Conservation (phyloP, 1,140 invertebrate species). For the Helicoverpa armigera region DNA sequence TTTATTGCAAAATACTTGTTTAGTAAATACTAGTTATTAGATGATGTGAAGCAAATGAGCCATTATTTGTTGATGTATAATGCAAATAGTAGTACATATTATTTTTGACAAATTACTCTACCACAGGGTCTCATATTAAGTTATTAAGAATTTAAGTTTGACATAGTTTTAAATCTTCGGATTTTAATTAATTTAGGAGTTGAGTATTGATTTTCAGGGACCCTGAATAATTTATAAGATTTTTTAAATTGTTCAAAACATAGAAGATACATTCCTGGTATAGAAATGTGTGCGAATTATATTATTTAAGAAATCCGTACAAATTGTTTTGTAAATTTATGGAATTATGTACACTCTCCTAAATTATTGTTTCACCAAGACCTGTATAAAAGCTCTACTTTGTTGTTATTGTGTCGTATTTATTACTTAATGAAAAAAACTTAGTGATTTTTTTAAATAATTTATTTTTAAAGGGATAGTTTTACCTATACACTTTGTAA, state of each 20-base stretch:
- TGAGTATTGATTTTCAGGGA: conserved; percentile 20
- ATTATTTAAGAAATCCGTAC: conserved; percentile 15
- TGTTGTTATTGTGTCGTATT: conserved; percentile 79
- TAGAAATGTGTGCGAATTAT: conserved; percentile 36
- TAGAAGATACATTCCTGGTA: conserved; percentile 44
- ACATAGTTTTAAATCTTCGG: conserved; percentile 20
- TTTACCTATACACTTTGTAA: conserved; percentile 59
- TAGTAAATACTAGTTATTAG: conserved; percentile 18
- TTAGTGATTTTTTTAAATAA: conserved; percentile 80
- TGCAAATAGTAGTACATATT: conserved; percentile 30
- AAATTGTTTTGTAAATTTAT: conserved; percentile 19
- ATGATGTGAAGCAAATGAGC: conserved; percentile 14
- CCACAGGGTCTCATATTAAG: conserved; percentile 27
- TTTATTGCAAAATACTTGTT: conserved; percentile 32
- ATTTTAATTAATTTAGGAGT: conserved; percentile 11
- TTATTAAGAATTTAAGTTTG: conserved; percentile 24
- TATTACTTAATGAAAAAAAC: conserved; percentile 77
- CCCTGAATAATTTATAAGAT: conserved; percentile 37
- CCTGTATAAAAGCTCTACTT: conserved; percentile 65
- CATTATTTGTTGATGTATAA: conserved; percentile 28
- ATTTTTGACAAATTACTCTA: conserved; percentile 30
- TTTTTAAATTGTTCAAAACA: conserved; percentile 32
- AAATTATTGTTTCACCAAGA: conserved; percentile 51
- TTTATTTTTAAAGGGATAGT: conserved; percentile 82
- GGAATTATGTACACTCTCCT: conserved; percentile 43